Percentiles rank a stretch among this genome's conserved stretches.
Evolutionary conservation across 2,888 invertebrate genomes (phyloP).

Genomic region (Lepas anatifera): DNA sequence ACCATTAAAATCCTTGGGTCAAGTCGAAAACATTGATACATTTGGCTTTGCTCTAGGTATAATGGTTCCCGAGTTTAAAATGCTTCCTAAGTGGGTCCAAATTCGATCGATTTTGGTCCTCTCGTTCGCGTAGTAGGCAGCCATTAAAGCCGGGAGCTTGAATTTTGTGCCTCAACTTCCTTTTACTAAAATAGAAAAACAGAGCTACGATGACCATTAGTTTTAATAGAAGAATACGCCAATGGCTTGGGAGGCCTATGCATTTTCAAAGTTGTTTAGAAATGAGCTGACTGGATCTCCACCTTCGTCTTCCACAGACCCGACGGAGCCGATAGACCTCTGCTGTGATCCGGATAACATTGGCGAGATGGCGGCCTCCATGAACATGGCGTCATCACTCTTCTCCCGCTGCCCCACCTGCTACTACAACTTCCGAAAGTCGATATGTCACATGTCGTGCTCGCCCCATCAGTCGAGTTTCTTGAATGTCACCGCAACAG

Average conservation of each 20-base stretch:
- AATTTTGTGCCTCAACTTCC: not conserved
- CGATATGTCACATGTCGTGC: constrained; percentile 78
- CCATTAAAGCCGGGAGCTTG: not conserved
- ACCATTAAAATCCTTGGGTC: no score
- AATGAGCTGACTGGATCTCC: not conserved
- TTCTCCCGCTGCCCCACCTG: constrained; percentile 77
- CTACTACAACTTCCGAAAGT: constrained; percentile 63
- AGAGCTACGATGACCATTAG: no score
- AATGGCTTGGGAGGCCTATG: not conserved
- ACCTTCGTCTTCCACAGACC: not conserved
- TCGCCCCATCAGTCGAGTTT: constrained; percentile 60
- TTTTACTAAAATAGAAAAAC: not conserved
- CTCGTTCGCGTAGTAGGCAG: not conserved
- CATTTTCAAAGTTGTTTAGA: not conserved
- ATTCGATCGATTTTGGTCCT: no score
- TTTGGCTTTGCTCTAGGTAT: no score
- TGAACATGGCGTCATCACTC: constrained; percentile 52
- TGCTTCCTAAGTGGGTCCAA: no score
- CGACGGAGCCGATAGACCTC: not conserved
- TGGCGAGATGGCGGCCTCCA: constrained; percentile 23
- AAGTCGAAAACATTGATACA: no score
- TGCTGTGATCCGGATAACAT: constrained; percentile 22
- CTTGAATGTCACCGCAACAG: constrained; percentile 43
- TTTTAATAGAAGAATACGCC: not conserved
- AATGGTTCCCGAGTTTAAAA: no score